These are phyloP conservation scores for Drosophila buzzatii DNA, from an alignment of 2,888 invertebrate genomes.

Conservation along the genomic window DNA sequence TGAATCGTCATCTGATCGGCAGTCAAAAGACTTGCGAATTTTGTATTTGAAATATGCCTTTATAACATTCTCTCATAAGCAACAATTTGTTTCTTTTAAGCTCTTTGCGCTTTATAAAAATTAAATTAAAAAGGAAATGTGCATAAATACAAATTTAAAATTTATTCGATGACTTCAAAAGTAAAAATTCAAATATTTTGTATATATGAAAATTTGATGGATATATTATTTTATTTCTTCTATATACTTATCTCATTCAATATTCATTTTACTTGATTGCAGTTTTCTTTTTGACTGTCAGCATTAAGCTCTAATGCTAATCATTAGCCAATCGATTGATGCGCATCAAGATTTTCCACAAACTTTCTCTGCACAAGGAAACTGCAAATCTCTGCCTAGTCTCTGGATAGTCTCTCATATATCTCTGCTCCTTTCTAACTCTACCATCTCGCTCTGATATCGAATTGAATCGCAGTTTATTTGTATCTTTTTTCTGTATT, in stretches of 20 bases:
- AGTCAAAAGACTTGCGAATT: background rate
- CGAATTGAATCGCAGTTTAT: slow-evolving; percentile 8
- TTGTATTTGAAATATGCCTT: no score
- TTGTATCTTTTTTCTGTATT: slow-evolving; percentile 18
- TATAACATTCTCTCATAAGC: no score
- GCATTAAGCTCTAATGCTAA: background rate
- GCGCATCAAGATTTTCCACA: background rate
- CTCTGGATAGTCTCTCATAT: background rate
- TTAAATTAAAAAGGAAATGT: no score
- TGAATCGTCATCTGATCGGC: background rate
- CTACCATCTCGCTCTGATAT: background rate
- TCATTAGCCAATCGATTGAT: slow-evolving; percentile 10
- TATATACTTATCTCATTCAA: no score
- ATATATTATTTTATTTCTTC: no score
- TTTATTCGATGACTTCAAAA: no score
- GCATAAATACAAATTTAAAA: background rate
- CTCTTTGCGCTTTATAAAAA: no score
- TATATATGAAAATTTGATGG: no score
- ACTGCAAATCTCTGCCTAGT: background rate
- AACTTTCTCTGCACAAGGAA: slow-evolving; percentile 26
- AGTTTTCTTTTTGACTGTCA: background rate
- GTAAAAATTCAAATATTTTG: no score
- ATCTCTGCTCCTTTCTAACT: background rate
- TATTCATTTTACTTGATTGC: background rate
- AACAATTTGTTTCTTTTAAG: no score